Percentiles rank a stretch among this genome's conserved stretches.
These are phyloP conservation scores for Bufo bufo DNA, from an alignment of 2,113 vertebrate species.

Conservation along the genomic window DNA sequence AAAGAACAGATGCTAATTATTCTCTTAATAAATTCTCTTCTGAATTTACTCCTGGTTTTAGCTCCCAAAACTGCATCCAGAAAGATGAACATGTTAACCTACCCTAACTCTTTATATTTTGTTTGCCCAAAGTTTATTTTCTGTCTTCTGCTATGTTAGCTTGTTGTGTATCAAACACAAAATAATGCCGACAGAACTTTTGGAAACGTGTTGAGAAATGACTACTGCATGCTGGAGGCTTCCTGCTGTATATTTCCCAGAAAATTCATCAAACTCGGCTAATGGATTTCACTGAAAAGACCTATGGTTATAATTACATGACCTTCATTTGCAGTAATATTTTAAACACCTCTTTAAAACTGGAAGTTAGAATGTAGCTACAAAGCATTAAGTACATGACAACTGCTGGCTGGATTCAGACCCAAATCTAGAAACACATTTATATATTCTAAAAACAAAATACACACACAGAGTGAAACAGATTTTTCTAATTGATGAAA, in stretches of 20 bases:
- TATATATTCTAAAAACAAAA: not conserved
- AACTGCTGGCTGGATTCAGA: not conserved
- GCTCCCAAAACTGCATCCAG: no score
- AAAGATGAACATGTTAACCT: no score
- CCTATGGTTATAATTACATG: conserved; percentile 52
- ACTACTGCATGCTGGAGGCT: conserved; percentile 22
- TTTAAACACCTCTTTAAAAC: conserved; percentile 34
- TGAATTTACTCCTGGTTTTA: no score
- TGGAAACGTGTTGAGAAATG: conserved; percentile 17
- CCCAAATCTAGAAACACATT: not conserved
- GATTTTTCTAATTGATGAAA: not conserved
- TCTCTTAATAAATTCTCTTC: no score
- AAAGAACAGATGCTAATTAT: no score
- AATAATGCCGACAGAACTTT: conserved; percentile 38
- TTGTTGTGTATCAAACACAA: conserved; percentile 13
- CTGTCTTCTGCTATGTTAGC: not conserved
- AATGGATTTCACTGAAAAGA: conserved; percentile 50
- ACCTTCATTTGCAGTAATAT: conserved; percentile 51
- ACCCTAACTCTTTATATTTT: not conserved
- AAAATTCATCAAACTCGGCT: conserved; percentile 48
- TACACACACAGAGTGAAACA: not conserved
- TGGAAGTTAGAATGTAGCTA: not conserved
- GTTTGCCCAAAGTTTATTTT: not conserved
- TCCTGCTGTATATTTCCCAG: conserved; percentile 31
- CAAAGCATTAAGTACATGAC: conserved; percentile 1